Conservation (phyloP, 2,797 vertebrate species). For the Apogon hyalosoma region DNA sequence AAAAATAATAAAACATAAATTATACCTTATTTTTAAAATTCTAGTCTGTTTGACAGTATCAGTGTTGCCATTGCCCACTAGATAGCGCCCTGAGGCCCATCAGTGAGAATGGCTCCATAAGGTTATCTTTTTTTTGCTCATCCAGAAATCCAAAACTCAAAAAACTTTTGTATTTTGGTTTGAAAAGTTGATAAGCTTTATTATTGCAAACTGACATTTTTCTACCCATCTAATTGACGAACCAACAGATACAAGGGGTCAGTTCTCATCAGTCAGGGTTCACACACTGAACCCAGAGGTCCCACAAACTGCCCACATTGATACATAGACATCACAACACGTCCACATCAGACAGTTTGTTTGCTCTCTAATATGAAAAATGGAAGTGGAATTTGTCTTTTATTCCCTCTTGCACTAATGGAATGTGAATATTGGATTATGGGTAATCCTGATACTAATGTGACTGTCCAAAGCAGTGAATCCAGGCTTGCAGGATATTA, state of each 20-base stretch:
- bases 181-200: too few relatives aligned
- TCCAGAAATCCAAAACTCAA: too few relatives aligned
- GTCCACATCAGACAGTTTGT: slow-evolving; percentile 31
- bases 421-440: slow-evolving; percentile 86
- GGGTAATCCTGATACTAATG: slow-evolving; percentile 79
- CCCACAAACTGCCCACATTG: slow-evolving; percentile 6
- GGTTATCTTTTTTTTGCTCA: too few relatives aligned
- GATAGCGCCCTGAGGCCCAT: too few relatives aligned
- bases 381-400: slow-evolving; percentile 66
- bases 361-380: slow-evolving; percentile 51
- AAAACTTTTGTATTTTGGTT: too few relatives aligned
- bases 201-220: too few relatives aligned
- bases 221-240: too few relatives aligned
- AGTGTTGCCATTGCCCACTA: too few relatives aligned
- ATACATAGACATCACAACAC: slow-evolving; percentile 26
- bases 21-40: too few relatives aligned
- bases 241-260: not conserved
- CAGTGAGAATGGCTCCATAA: too few relatives aligned
- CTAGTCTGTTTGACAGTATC: too few relatives aligned
- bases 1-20: too few relatives aligned
- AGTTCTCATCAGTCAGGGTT: not conserved
- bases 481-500: slow-evolving; percentile 82
- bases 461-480: slow-evolving; percentile 74
- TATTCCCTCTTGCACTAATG: slow-evolving; percentile 81
- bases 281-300: not conserved